These are phyloP conservation scores for Carabus problematicus DNA, from an alignment of 2,888 invertebrate genomes.

Conservation along the genomic window DNA sequence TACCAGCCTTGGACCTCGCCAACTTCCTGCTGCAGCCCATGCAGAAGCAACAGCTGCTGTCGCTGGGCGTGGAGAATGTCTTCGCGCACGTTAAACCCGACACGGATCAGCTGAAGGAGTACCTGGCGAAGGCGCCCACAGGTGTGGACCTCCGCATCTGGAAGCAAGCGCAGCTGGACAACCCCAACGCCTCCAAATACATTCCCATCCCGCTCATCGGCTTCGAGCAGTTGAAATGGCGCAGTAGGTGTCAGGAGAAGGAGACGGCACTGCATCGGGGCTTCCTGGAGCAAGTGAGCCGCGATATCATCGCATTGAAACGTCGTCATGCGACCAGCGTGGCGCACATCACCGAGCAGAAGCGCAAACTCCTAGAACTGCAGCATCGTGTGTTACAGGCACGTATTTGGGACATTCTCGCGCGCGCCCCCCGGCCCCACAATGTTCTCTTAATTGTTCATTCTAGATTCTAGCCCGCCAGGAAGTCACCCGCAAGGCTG, in stretches of 20 bases:
- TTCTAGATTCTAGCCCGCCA: slow-evolving; percentile 83
- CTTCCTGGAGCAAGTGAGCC: slow-evolving; percentile 79
- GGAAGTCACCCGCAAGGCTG: slow-evolving; percentile 87
- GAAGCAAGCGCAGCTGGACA: slow-evolving; percentile 95
- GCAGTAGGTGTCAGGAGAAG: slow-evolving; percentile 83
- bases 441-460: too few relatives aligned
- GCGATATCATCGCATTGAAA: slow-evolving; percentile 79
- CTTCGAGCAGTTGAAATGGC: slow-evolving; percentile 79
- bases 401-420: too few relatives aligned
- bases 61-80: slow-evolving; percentile 75
- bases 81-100: slow-evolving; percentile 78
- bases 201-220: slow-evolving; percentile 96
- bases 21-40: slow-evolving; percentile 73
- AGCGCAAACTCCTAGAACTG: slow-evolving; percentile 80
- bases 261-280: slow-evolving; percentile 84
- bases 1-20: slow-evolving; percentile 76
- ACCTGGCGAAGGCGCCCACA: slow-evolving; percentile 88
- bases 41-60: slow-evolving; percentile 75
- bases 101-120: slow-evolving; percentile 82
- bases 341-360: slow-evolving; percentile 82
- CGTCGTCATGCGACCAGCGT: slow-evolving; percentile 81
- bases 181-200: slow-evolving; percentile 88
- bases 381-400: slow-evolving; percentile 85
- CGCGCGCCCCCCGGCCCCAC: too few relatives aligned
- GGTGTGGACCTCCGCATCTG: slow-evolving; percentile 74